These are phyloP conservation scores for Bilobella aurantiaca DNA, from an alignment of 1,140 invertebrate genomes.

Conservation along the genomic window DNA sequence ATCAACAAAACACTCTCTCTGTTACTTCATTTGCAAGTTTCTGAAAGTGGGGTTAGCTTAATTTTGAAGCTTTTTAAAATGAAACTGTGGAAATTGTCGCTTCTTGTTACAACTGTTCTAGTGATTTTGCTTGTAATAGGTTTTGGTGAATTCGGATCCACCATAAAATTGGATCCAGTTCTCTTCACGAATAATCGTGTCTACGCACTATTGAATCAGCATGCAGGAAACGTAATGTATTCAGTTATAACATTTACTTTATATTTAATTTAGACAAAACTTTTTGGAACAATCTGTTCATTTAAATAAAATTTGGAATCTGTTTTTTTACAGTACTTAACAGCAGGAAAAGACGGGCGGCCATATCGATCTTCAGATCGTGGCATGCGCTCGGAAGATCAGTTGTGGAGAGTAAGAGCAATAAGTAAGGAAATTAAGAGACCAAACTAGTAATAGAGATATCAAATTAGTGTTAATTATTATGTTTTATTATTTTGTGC, in stretches of 20 bases:
- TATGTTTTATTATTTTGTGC: too few relatives aligned
- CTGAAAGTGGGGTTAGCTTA: too few relatives aligned
- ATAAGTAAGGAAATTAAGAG: too few relatives aligned
- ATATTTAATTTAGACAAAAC: not conserved
- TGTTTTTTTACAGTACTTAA: slow-evolving; percentile 10
- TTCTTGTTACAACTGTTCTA: not conserved
- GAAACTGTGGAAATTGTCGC: not conserved
- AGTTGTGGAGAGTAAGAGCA: slow-evolving; percentile 8
- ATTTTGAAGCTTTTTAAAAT: too few relatives aligned
- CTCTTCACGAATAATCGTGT: slow-evolving; percentile 9
- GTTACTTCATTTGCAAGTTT: too few relatives aligned
- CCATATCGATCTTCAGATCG: not conserved
- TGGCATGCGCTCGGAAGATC: not conserved
- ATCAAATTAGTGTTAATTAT: too few relatives aligned
- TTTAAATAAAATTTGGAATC: not conserved
- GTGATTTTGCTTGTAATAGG: not conserved
- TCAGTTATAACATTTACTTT: too few relatives aligned
- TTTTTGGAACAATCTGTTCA: not conserved
- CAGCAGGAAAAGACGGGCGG: not conserved
- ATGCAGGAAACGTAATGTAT: slow-evolving; percentile 9
- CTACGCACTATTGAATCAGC: slow-evolving; percentile 10
- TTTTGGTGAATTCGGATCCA: not conserved
- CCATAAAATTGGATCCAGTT: not conserved
- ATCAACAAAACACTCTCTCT: too few relatives aligned
- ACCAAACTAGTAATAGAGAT: too few relatives aligned